Conservation (phyloP, 2,888 invertebrate species). For the Nezara viridula region DNA sequence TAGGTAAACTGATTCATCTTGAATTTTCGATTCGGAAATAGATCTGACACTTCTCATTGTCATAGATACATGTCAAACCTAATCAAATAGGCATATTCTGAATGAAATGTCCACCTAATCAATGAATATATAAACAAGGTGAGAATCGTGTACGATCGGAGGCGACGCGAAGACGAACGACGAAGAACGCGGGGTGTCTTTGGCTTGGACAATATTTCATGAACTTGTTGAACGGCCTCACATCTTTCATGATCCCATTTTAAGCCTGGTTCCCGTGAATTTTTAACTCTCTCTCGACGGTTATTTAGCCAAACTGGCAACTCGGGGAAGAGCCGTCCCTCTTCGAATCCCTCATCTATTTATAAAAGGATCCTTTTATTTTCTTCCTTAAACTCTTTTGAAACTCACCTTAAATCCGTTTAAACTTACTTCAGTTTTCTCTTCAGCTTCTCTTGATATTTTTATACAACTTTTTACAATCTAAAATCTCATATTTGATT, state of each 20-base stretch:
- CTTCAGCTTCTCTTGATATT: not conserved
- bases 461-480: not conserved
- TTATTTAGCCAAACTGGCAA: slow-evolving; percentile 47
- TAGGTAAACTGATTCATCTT: too few relatives aligned
- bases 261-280: slow-evolving; percentile 51
- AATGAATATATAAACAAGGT: not conserved
- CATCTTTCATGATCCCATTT: slow-evolving; percentile 55
- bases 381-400: slow-evolving; percentile 35
- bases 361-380: slow-evolving; percentile 45
- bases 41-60: too few relatives aligned
- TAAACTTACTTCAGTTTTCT: slow-evolving; percentile 19
- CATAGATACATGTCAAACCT: not conserved
- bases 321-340: slow-evolving; percentile 6
- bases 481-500: not conserved
- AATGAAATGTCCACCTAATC: not conserved
- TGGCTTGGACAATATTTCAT: slow-evolving; percentile 53
- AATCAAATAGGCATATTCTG: not conserved
- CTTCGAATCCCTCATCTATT: slow-evolving; percentile 46
- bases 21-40: too few relatives aligned
- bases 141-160: not conserved
- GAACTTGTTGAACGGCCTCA: slow-evolving; percentile 53
- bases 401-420: slow-evolving; percentile 41
- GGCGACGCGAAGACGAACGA: not conserved
- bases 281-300: slow-evolving; percentile 53
- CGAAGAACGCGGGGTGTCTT: not conserved